Evolutionary conservation across 1,140 invertebrate genomes (phyloP).

Genomic region (Papilio aristodemus): DNA sequence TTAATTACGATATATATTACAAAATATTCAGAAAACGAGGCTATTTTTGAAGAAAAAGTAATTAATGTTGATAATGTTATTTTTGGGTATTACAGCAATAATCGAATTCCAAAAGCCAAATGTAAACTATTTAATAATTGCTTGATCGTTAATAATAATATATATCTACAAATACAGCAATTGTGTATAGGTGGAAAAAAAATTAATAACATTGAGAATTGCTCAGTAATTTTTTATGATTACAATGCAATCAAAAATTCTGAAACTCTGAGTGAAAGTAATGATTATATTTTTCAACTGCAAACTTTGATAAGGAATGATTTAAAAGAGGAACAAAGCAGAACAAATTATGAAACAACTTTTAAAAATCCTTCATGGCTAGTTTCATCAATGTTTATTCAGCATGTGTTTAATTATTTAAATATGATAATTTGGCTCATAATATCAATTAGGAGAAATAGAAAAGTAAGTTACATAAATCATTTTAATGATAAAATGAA

Average conservation of each 20-base stretch:
- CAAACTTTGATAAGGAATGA: constrained; percentile 52
- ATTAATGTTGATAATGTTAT: constrained; percentile 42
- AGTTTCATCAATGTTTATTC: constrained; percentile 60
- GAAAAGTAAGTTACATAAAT: constrained; percentile 52
- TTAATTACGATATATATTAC: constrained; percentile 53
- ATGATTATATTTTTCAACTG: constrained; percentile 52
- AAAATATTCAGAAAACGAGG: constrained; percentile 42
- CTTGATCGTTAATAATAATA: constrained; percentile 40
- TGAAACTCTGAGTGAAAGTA: constrained; percentile 48
- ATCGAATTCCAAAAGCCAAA: constrained; percentile 36
- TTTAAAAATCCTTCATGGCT: constrained; percentile 49
- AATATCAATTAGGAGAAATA: constrained; percentile 48
- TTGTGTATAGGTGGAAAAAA: constrained; percentile 49
- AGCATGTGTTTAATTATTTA: constrained; percentile 63
- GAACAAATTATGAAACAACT: constrained; percentile 34
- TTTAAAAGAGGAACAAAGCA: constrained; percentile 30
- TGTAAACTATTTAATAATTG: constrained; percentile 36
- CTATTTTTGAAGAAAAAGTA: constrained; percentile 35
- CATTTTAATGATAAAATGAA: constrained; percentile 23
- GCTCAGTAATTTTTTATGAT: constrained; percentile 62
- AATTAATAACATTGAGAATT: constrained; percentile 42
- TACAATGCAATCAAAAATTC: constrained; percentile 57
- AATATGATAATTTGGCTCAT: constrained; percentile 61
- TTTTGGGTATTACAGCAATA: constrained; percentile 43
- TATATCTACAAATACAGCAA: constrained; percentile 42